These are phyloP conservation scores for Cygnus buccinator DNA, from an alignment of 2,113 vertebrate species.

Conservation along the genomic window DNA sequence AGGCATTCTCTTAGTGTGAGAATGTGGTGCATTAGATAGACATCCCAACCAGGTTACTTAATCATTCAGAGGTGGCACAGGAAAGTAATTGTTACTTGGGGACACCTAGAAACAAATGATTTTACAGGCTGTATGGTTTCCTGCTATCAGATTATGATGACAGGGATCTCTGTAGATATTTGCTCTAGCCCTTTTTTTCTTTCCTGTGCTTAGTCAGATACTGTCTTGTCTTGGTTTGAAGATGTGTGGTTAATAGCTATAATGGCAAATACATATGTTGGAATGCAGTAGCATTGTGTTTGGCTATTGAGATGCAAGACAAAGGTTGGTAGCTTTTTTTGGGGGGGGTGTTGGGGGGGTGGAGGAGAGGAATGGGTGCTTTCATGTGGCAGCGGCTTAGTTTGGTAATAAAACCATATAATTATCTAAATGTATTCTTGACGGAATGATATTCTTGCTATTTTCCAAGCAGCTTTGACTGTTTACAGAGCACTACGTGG, in stretches of 20 bases:
- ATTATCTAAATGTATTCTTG: slow-evolving; percentile 24
- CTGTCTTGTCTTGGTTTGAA: slow-evolving; percentile 35
- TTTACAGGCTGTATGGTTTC: slow-evolving; percentile 71
- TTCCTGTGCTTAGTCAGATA: slow-evolving; percentile 44
- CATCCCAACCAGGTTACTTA: slow-evolving; percentile 57
- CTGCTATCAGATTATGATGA: slow-evolving; percentile 75
- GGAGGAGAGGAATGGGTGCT: not conserved
- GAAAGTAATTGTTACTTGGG: slow-evolving; percentile 80
- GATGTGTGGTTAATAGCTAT: not conserved
- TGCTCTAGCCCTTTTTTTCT: slow-evolving; percentile 63
- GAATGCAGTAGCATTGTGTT: not conserved
- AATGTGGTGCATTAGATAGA: slow-evolving; percentile 61
- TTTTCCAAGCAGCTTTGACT: not conserved
- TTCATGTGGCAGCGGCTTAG: slow-evolving; percentile 25
- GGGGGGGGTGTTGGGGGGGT: no score
- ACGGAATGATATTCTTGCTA: not conserved
- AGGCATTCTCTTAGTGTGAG: slow-evolving; percentile 68
- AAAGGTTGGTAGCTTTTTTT: slow-evolving; percentile 38
- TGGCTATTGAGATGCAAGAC: slow-evolving; percentile 13
- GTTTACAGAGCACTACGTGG: not conserved
- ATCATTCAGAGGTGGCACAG: slow-evolving; percentile 57
- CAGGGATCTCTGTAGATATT: slow-evolving; percentile 77
- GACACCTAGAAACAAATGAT: slow-evolving; percentile 76
- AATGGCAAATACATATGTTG: not conserved
- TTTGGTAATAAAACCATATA: not conserved